Evolutionary conservation across 2,113 vertebrate species (phyloP).

Genomic region (Zapus hudsonius): DNA sequence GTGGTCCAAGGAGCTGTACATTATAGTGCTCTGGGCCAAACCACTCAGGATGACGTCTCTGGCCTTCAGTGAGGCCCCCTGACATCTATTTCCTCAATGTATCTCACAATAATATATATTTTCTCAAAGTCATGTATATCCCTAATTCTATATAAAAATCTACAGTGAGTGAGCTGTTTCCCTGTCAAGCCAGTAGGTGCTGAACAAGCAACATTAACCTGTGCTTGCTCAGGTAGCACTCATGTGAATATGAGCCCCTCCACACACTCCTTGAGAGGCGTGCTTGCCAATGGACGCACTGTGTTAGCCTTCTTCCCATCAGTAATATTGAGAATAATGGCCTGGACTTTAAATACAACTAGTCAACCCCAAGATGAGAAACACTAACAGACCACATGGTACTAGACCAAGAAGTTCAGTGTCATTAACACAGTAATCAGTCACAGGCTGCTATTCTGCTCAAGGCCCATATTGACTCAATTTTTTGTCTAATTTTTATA

Average conservation of each 20-base stretch:
- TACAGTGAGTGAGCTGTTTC: neutral
- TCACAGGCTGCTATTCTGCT: neutral
- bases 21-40: no score
- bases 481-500: no score
- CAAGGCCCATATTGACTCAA: neutral
- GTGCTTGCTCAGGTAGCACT: neutral
- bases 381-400: neutral
- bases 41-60: neutral
- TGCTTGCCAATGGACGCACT: neutral
- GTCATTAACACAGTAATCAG: neutral
- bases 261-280: neutral
- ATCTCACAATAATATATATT: neutral
- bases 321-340: neutral
- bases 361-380: neutral
- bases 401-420: neutral
- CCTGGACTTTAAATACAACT: neutral
- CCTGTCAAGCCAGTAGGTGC: neutral
- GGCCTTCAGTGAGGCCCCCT: no score
- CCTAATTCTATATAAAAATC: neutral
- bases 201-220: neutral
- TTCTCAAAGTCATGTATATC: neutral
- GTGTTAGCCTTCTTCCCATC: neutral
- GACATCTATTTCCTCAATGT: neutral
- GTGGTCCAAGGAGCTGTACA: neutral
- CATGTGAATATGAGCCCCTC: neutral